Percentiles rank a stretch among this genome's conserved stretches.
phyloP scores from a whole-genome alignment of 2,888 invertebrate genomes.

The Dendrolimus pini region DNA sequence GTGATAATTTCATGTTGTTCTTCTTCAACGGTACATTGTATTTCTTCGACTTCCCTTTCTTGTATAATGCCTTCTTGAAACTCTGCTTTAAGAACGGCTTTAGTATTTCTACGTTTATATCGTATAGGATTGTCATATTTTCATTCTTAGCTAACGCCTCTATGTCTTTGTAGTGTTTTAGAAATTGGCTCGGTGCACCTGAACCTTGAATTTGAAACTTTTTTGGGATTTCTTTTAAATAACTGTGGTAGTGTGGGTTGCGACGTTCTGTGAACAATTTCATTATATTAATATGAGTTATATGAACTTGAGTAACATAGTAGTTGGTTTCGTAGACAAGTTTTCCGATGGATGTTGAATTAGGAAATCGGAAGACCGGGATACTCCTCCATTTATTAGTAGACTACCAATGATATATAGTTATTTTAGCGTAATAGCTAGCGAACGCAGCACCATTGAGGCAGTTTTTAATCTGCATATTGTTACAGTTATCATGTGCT shows the following conservation, averaged over 20 bases:
- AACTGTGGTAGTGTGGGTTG: slow-evolving; percentile 21
- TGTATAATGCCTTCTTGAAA: slow-evolving; percentile 19
- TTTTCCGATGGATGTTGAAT: too few species aligned
- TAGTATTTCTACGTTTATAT: slow-evolving; percentile 40
- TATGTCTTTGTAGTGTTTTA: slow-evolving; percentile 40
- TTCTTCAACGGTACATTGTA: slow-evolving; percentile 59
- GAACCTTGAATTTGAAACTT: slow-evolving; percentile 40
- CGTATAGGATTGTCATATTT: slow-evolving; percentile 43
- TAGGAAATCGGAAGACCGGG: too few species aligned
- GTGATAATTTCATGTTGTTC: slow-evolving; percentile 57
- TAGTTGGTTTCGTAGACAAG: too few species aligned
- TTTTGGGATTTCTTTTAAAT: slow-evolving; percentile 42
- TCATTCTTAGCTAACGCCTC: slow-evolving; percentile 36
- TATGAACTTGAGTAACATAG: too few species aligned
- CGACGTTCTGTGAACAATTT: slow-evolving; percentile 22
- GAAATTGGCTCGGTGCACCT: slow-evolving; percentile 34
- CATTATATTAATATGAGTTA: too few species aligned
- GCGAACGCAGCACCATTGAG: too few species aligned
- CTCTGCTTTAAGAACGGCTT: slow-evolving; percentile 18
- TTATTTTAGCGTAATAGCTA: too few species aligned
- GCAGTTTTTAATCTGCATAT: too few species aligned
- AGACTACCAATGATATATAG: too few species aligned
- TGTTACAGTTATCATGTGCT: too few species aligned
- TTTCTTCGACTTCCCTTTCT: slow-evolving; percentile 43
- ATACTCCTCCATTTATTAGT: too few species aligned